Evolutionary conservation across 2,888 invertebrate genomes (phyloP).

Genomic region (Lissonota sp.): DNA sequence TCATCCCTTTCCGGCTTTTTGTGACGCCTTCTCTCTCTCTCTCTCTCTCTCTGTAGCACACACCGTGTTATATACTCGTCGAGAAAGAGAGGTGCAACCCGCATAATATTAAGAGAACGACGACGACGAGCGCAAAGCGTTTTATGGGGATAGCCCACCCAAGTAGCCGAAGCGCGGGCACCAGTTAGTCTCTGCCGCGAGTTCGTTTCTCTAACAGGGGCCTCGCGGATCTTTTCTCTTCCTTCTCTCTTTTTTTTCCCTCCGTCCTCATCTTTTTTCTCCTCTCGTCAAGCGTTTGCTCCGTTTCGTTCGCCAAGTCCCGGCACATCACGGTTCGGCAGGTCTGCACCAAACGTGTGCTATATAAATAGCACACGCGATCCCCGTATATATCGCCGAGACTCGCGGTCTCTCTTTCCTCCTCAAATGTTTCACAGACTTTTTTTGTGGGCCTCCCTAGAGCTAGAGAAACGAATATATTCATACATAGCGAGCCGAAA

Average conservation of each 20-base stretch:
- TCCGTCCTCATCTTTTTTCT: slow-evolving; percentile 5
- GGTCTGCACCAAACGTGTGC: slow-evolving; percentile 56
- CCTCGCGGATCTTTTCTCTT: slow-evolving; percentile 24
- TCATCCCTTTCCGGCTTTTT: slow-evolving; percentile 66
- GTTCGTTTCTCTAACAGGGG: slow-evolving; percentile 59
- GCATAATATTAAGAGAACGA: slow-evolving; percentile 78
- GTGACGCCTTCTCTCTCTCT: slow-evolving; percentile 45
- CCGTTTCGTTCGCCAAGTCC: slow-evolving; percentile 25
- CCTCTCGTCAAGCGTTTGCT: slow-evolving; percentile 48
- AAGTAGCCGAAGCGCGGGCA: slow-evolving; percentile 66
- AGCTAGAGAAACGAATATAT: slow-evolving; percentile 33
- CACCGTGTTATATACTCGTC: slow-evolving; percentile 33
- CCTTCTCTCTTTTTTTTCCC: slow-evolving; percentile 14
- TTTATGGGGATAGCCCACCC: slow-evolving; percentile 77
- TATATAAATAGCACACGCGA: slow-evolving; percentile 58
- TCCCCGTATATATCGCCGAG: too few species aligned
- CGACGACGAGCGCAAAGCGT: slow-evolving; percentile 69
- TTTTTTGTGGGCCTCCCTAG: slow-evolving; percentile 22
- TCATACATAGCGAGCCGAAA: slow-evolving; percentile 9
- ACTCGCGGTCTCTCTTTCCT: too few species aligned
- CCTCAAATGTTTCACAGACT: not conserved
- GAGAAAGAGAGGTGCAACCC: slow-evolving; percentile 71
- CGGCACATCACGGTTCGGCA: slow-evolving; percentile 49
- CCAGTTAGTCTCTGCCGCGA: slow-evolving; percentile 50
- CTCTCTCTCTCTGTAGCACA: not conserved